Evolutionary conservation across 1,140 invertebrate species (phyloP).

Genomic region (Spodoptera frugiperda): DNA sequence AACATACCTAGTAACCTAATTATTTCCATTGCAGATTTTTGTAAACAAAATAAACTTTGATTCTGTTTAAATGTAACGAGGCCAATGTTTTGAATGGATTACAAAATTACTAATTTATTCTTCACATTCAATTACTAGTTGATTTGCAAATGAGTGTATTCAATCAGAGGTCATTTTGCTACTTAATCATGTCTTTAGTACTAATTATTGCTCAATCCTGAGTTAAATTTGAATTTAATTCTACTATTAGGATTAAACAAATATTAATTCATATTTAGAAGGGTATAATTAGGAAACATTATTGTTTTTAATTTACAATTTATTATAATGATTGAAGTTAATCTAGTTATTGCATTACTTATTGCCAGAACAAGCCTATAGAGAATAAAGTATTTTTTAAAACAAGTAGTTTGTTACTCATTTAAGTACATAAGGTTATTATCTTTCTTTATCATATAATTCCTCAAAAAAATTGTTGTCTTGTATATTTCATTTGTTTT

Average conservation of each 20-base stretch:
- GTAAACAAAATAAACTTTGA: neutral
- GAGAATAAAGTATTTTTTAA: too few species aligned
- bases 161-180: neutral
- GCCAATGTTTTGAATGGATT: neutral
- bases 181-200: neutral
- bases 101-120: conserved; percentile 1
- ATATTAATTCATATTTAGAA: neutral
- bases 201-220: neutral
- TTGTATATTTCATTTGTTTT: too few species aligned
- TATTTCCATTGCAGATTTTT: too few species aligned
- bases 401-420: too few species aligned
- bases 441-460: too few species aligned
- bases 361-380: too few species aligned
- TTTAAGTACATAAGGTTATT: too few species aligned
- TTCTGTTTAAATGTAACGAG: neutral
- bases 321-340: too few species aligned
- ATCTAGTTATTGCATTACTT: too few species aligned
- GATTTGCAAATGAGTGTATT: conserved; percentile 20
- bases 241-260: neutral
- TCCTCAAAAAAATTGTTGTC: too few species aligned
- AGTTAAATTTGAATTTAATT: neutral
- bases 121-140: conserved; percentile 8
- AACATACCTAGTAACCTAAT: too few species aligned
- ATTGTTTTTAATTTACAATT: neutral
- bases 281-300: neutral